Percentiles rank a stretch among this genome's conserved stretches.
Conservation (phyloP, 2,113 vertebrate species). For the Paratilapia polleni region DNA sequence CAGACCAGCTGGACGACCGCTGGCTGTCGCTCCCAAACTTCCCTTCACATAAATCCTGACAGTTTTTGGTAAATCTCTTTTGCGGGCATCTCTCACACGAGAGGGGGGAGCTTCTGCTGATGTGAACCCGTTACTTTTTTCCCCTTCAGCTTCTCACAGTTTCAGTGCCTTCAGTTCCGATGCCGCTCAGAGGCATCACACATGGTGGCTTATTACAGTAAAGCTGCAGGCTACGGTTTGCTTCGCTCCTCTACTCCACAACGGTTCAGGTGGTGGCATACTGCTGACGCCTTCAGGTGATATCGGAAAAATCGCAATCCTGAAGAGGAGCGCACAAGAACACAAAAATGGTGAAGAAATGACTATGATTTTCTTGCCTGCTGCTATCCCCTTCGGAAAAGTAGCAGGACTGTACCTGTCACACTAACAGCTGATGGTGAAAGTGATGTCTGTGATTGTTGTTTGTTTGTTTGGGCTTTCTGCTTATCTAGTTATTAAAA, state of each 20-base stretch:
- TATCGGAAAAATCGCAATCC: conserved; percentile 29
- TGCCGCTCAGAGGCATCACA: conserved; percentile 40
- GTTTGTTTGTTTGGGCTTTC: not conserved
- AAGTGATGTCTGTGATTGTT: conserved; percentile 32
- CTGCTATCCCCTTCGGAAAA: not conserved
- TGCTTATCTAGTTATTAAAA: not conserved
- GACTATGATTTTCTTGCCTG: conserved; percentile 5
- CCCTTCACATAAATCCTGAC: conserved; percentile 61
- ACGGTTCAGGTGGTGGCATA: conserved; percentile 50
- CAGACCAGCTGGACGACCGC: conserved; percentile 58
- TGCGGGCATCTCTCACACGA: conserved; percentile 48
- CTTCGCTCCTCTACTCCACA: conserved; percentile 47
- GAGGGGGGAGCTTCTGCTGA: conserved; percentile 15
- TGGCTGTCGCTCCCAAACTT: conserved; percentile 62
- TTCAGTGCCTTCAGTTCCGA: conserved; percentile 8
- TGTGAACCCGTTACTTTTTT: conserved; percentile 20
- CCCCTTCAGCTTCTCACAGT: conserved; percentile 36
- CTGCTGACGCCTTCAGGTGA: conserved; percentile 60
- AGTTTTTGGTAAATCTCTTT: conserved; percentile 17
- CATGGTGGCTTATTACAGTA: conserved; percentile 33
- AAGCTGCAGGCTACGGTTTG: conserved; percentile 25
- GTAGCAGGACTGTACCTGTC: conserved; percentile 2
- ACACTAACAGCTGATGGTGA: conserved; percentile 27
- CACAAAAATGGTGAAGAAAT: not conserved
- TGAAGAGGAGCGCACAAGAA: not conserved